These are phyloP conservation scores for Apantesis nais DNA, from an alignment of 2,888 invertebrate genomes.

Conservation along the genomic window DNA sequence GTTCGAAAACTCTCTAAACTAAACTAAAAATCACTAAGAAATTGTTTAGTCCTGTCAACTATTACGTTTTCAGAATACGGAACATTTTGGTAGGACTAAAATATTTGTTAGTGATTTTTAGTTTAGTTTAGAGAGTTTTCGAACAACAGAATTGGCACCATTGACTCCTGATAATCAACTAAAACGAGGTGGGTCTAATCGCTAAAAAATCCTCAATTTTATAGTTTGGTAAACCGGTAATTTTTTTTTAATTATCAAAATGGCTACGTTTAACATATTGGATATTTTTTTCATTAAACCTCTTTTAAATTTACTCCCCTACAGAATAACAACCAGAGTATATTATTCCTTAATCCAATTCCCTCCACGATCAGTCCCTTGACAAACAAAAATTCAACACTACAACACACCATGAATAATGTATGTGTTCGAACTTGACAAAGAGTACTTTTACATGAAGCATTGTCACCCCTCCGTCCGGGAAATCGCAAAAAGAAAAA, in stretches of 20 bases:
- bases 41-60: too few relatives aligned
- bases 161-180: neutral
- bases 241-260: neutral
- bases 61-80: too few relatives aligned
- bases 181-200: neutral
- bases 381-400: constrained; percentile 55
- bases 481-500: constrained; percentile 53
- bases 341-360: constrained; percentile 23
- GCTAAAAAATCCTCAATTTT: too few relatives aligned
- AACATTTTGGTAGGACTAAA: too few relatives aligned
- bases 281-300: neutral
- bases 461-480: constrained; percentile 52
- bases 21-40: too few relatives aligned
- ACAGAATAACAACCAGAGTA: constrained; percentile 13
- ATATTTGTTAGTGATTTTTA: too few relatives aligned
- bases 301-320: constrained; percentile 6
- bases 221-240: neutral
- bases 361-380: constrained; percentile 31
- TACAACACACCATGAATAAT: constrained; percentile 72
- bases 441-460: constrained; percentile 68
- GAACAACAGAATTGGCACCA: too few relatives aligned
- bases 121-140: too few relatives aligned
- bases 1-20: too few relatives aligned
- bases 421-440: constrained; percentile 73
- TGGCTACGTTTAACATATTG: neutral